phyloP scores from a whole-genome alignment of 37 sponge, comb jelly and placozoan genomes.

The Chondrosia reniformis region DNA sequence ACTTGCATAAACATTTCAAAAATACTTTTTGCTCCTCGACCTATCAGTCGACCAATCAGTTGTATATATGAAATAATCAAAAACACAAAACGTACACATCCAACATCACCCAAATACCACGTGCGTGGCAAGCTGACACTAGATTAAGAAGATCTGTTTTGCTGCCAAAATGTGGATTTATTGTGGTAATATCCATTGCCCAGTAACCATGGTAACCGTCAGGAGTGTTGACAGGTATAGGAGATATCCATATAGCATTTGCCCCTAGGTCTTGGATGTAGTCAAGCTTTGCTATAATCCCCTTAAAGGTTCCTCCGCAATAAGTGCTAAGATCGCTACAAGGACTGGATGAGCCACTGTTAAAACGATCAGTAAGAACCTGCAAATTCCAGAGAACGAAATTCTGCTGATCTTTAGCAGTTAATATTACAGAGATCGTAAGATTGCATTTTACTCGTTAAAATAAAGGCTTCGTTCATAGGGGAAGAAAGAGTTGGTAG shows the following conservation, averaged over 20 bases:
- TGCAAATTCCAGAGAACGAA: slow-evolving; percentile 4
- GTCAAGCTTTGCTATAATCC: slow-evolving; percentile 41
- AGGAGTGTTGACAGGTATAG: slow-evolving; percentile 63
- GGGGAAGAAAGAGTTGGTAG: neutral
- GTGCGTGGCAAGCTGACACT: slow-evolving; percentile 55
- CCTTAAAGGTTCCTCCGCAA: slow-evolving; percentile 46
- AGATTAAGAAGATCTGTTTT: slow-evolving; percentile 48
- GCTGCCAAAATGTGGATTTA: slow-evolving; percentile 73
- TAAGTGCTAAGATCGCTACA: slow-evolving; percentile 39
- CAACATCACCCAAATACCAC: slow-evolving; percentile 85
- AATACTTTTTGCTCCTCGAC: too few relatives aligned
- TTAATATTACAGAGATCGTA: neutral
- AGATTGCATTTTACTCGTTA: too few relatives aligned
- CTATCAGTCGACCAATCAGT: too few relatives aligned
- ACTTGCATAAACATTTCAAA: too few relatives aligned
- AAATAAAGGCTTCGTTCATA: too few relatives aligned
- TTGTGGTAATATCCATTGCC: slow-evolving; percentile 63
- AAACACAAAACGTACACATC: slow-evolving; percentile 79
- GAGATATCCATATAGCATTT: slow-evolving; percentile 44
- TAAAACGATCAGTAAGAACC: slow-evolving; percentile 77
- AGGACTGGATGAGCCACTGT: neutral
- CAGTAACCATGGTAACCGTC: slow-evolving; percentile 88
- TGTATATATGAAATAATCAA: too few relatives aligned
- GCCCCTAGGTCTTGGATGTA: slow-evolving; percentile 38
- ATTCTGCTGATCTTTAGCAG: neutral